These are phyloP conservation scores for Nasonovia ribisnigri DNA, from an alignment of 2,888 invertebrate species.

Conservation along the genomic window DNA sequence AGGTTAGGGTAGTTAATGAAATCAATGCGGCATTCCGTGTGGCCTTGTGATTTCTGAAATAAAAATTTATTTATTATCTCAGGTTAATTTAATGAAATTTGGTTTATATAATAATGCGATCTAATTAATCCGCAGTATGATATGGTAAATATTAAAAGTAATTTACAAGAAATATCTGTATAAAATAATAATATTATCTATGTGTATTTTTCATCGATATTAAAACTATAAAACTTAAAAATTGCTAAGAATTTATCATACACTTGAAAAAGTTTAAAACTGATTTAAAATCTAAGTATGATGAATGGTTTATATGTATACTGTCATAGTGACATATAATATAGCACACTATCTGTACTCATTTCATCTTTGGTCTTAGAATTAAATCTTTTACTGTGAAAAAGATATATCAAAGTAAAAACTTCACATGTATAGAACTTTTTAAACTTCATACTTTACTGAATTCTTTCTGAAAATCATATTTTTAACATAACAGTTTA, in stretches of 20 bases:
- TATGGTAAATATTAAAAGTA: not conserved
- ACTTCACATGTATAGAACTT: not conserved
- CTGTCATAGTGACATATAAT: not conserved
- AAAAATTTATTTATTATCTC: conserved; percentile 66
- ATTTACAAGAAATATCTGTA: not conserved
- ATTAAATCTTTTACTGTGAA: not conserved
- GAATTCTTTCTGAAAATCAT: not conserved
- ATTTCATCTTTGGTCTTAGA: conserved; percentile 67
- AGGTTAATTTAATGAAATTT: not conserved
- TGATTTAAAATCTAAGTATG: not conserved
- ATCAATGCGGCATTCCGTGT: conserved; percentile 80
- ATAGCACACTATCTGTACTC: too few relatives aligned
- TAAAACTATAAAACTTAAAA: not conserved
- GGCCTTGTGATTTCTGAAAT: conserved; percentile 78
- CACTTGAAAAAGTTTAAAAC: not conserved
- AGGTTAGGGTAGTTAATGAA: conserved; percentile 78
- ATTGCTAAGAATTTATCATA: not conserved
- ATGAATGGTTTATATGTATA: not conserved
- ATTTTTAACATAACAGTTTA: not conserved
- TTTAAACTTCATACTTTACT: not conserved
- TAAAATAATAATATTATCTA: not conserved
- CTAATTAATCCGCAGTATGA: not conserved
- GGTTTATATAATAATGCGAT: not conserved
- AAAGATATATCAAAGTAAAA: not conserved
- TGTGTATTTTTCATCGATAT: not conserved